These are phyloP conservation scores for Drosophila mimica DNA, from an alignment of 2,888 invertebrate species.

Conservation along the genomic window DNA sequence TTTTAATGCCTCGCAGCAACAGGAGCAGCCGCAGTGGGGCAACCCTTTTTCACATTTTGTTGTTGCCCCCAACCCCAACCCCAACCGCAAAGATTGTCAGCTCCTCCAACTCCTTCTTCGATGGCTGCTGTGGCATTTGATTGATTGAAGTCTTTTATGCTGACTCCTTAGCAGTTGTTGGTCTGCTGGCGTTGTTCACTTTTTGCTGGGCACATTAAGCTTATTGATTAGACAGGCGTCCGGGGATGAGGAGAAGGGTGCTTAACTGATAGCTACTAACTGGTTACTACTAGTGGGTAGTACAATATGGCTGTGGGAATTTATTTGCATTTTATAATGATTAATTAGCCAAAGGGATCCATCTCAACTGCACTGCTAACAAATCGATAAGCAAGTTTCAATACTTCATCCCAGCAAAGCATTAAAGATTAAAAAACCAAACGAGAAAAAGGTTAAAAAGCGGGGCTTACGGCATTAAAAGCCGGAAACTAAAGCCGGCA, in stretches of 20 bases:
- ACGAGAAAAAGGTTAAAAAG: neutral
- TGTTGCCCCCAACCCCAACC: neutral
- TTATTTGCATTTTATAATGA: slow-evolving; percentile 68
- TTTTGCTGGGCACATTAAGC: slow-evolving; percentile 49
- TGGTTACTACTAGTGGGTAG: neutral
- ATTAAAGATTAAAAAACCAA: neutral
- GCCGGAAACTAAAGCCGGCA: no score
- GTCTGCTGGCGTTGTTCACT: slow-evolving; percentile 35
- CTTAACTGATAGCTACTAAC: slow-evolving; percentile 9
- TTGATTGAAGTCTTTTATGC: slow-evolving; percentile 69
- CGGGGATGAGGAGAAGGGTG: neutral
- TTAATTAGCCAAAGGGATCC: slow-evolving; percentile 49
- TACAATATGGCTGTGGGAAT: slow-evolving; percentile 8
- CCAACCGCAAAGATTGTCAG: slow-evolving; percentile 35
- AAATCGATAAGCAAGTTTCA: slow-evolving; percentile 7
- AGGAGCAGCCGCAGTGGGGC: slow-evolving; percentile 3
- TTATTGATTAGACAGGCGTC: slow-evolving; percentile 49
- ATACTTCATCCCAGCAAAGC: neutral
- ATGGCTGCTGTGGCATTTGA: slow-evolving; percentile 62
- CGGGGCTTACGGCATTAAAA: neutral
- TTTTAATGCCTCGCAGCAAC: slow-evolving; percentile 60
- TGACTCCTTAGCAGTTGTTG: slow-evolving; percentile 40
- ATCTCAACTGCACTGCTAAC: slow-evolving; percentile 3
- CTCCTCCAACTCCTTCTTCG: slow-evolving; percentile 24
- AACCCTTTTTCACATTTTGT: slow-evolving; percentile 40